phyloP scores from a whole-genome alignment of 2,888 invertebrate species.

The Agriopis leucophaearia region DNA sequence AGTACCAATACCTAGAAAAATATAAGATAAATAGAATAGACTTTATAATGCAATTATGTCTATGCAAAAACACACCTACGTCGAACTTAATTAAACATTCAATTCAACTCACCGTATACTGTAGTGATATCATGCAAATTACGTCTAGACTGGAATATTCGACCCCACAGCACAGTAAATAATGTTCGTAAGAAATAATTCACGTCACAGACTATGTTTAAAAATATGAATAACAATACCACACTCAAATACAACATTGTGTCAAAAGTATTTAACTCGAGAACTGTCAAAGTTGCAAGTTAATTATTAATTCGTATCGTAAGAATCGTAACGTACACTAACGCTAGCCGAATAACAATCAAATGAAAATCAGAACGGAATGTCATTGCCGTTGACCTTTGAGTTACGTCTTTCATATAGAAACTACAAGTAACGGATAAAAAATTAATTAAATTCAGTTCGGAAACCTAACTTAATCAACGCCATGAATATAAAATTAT shows the following conservation, averaged over 20 bases:
- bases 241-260: slow-evolving; percentile 55
- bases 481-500: not conserved
- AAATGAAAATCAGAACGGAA: slow-evolving; percentile 37
- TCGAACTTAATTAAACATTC: slow-evolving; percentile 3
- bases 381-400: slow-evolving; percentile 27
- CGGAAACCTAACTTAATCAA: not conserved
- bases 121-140: slow-evolving; percentile 89
- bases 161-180: slow-evolving; percentile 88
- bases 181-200: slow-evolving; percentile 91
- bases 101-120: slow-evolving; percentile 87
- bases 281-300: slow-evolving; percentile 13
- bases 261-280: not conserved
- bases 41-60: too few species aligned
- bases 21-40: not conserved
- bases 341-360: slow-evolving; percentile 31
- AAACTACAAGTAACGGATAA: not conserved
- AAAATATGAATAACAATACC: slow-evolving; percentile 67
- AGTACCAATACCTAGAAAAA: slow-evolving; percentile 69
- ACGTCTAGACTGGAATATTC: slow-evolving; percentile 87
- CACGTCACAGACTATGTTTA: slow-evolving; percentile 89
- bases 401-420: not conserved
- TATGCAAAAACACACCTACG: not conserved
- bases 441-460: too few species aligned
- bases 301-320: slow-evolving; percentile 9
- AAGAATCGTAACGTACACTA: slow-evolving; percentile 3